Conservation (phyloP, 2,797 vertebrate species). For the Cynopterus sphinx region DNA sequence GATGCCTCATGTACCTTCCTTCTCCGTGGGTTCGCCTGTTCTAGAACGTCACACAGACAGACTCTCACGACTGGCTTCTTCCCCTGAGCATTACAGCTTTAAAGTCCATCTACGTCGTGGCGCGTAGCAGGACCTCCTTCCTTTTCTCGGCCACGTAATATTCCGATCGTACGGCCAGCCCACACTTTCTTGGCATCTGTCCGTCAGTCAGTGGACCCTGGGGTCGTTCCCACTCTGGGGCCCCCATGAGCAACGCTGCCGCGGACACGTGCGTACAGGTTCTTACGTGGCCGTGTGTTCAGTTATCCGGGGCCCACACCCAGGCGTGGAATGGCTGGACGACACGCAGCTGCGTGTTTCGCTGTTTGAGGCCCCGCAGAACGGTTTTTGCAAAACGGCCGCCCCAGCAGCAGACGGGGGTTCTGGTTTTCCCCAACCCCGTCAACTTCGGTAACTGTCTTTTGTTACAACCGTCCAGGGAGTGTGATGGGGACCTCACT, state of each 20-base stretch:
- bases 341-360: background rate
- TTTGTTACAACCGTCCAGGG: background rate
- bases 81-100: background rate
- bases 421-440: background rate
- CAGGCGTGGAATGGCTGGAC: background rate
- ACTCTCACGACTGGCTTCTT: background rate
- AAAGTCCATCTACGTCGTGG: background rate
- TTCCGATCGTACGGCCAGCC: too few relatives aligned
- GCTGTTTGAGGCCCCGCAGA: background rate
- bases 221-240: background rate
- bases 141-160: background rate
- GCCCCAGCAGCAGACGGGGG: background rate
- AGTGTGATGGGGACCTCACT: background rate
- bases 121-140: background rate
- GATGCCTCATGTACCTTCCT: background rate
- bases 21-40: background rate
- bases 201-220: background rate
- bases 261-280: background rate
- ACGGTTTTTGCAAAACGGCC: background rate
- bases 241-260: background rate
- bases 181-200: background rate
- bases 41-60: too few relatives aligned
- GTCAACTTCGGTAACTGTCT: background rate
- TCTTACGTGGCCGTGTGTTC: background rate
- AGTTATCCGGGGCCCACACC: background rate